Base-by-base conservation (phyloP, 2,113 vertebrate genomes). In the Sinocyclocheilus anshuiensis region DNA sequence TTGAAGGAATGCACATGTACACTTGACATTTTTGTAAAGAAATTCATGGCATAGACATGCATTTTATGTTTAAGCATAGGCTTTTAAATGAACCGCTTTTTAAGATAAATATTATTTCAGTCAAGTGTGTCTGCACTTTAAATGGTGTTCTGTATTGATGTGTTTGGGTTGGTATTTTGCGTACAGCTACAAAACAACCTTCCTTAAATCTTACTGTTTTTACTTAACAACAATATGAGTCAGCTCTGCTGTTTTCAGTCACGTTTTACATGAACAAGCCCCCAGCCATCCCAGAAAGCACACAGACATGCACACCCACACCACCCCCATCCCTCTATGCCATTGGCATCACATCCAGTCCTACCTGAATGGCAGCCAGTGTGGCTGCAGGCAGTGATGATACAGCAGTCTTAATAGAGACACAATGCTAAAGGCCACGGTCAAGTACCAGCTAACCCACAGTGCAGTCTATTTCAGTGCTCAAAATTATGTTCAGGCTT, bases 331-430 rank as follows among this genome's bases (percentile, higher is more conserved):
- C 72, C 7, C 84, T 76, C 84, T 53, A 84, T 87, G 89, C 77
- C 76, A 29, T 81, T 90, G 90, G 89, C 90, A 80, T 81, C 82
- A 85, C 84, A 24, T 26, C 81, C 69, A 90, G 71, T 20, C 26
- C 85, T 69, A 59, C 87, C 87, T 88, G 74, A 86, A 82, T 84
- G 83, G 81, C 48, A 88, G 91, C 90, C 90, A 92, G 86, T 84
- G 84, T 84, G 59, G 84, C 87, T 29, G 55, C 81, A 75, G 85
- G 90, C 88, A 79, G 13, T 65, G 79, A 88, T 88, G 88, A 86
- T 86, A 89, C 61, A 85, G 86, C 88, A 75, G 82, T 85, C 88
- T 88, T 93, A 91, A 91, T 90, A 90, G 87, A 87, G 67, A 29
- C 69, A 42, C 78, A 72, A 88, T 90, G 57, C 87, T 42, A 77